Base-by-base conservation (phyloP, 2,113 vertebrate species). In the Peucedramus taeniatus region DNA sequence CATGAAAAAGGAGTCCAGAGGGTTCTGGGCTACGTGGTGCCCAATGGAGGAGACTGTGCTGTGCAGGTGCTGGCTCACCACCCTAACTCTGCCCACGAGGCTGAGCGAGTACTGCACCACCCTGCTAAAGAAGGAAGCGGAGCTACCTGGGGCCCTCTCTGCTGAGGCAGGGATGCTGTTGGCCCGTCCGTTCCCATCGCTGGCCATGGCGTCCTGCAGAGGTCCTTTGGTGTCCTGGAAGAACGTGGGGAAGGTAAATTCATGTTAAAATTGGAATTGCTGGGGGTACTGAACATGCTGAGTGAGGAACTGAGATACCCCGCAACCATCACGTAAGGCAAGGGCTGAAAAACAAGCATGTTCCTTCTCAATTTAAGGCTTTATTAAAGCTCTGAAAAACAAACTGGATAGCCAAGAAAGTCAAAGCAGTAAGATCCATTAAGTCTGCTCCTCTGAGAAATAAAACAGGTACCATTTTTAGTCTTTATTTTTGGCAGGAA, bases 101-200 rank as follows among this genome's bases (percentile, higher is more conserved):
- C 95, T 28, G 59, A 98, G 95, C 37, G 97, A 98, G 96, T 94
- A 97, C 87, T 94, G 98, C 96, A 76, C 93, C 97, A 97, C 97
- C 97, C 97, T 98, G 97, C 97, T 96, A 98, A 99, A 97, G 98
- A 98, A 98, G 98, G 98, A 98, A 98, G 98, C 96, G 53, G 96
- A 98, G 98, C 98, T 99, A 99, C 99, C 99, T 99, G 99, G 98
- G 74, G 98, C 98, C 92, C 98, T 98, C 97, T 99, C 99, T 24
- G 98, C 95, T 9, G 97, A 97, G 93, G 57, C 7, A 60, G 97
- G 47, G 66, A 97, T 83, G 18, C 96, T 60, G 37, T 50, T 93
- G 79, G 97, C 96, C 96, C 97, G 97, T 89, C 98, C 98, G 0
- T 85, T 97, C 69, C 98, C 93, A 11, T 99, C 99, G 14, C 98